These are phyloP conservation scores for Sinocyclocheilus rhinocerous DNA, from an alignment of 2,113 vertebrate genomes.

Conservation along the genomic window DNA sequence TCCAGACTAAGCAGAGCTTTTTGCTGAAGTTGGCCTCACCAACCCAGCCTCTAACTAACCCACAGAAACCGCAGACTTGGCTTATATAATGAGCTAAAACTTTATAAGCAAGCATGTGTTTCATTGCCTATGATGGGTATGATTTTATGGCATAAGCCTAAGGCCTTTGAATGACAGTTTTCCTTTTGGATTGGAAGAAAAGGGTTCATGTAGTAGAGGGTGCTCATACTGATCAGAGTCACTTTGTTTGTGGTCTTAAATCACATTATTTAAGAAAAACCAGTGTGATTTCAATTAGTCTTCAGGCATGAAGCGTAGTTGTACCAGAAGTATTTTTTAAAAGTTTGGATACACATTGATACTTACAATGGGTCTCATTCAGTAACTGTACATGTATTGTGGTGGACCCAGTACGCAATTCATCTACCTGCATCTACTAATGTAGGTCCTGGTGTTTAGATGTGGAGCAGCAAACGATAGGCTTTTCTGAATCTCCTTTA, in stretches of 20 bases:
- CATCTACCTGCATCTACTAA: background rate
- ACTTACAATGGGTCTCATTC: no score
- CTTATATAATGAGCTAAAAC: background rate
- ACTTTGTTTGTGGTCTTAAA: background rate
- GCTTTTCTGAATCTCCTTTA: background rate
- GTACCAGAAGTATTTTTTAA: no score
- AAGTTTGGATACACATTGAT: no score
- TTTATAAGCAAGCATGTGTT: no score
- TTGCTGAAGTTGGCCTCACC: background rate
- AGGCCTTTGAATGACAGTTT: background rate
- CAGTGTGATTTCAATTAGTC: background rate
- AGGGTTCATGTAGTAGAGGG: background rate
- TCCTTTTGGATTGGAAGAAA: background rate
- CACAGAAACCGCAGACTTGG: background rate
- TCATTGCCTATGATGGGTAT: background rate
- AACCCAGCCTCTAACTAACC: slow-evolving; percentile 6
- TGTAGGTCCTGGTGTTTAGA: background rate
- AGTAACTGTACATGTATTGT: no score
- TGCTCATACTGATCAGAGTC: background rate
- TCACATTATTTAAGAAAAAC: background rate
- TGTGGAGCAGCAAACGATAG: background rate
- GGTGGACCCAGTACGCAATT: no score
- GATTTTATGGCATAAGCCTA: background rate
- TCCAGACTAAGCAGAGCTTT: background rate
- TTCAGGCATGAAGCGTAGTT: background rate